A percentile compares a stretch with the other conserved stretches of the same genome.
These are phyloP conservation scores for Euplexia lucipara DNA, from an alignment of 2,888 invertebrate species.

Conservation along the genomic window DNA sequence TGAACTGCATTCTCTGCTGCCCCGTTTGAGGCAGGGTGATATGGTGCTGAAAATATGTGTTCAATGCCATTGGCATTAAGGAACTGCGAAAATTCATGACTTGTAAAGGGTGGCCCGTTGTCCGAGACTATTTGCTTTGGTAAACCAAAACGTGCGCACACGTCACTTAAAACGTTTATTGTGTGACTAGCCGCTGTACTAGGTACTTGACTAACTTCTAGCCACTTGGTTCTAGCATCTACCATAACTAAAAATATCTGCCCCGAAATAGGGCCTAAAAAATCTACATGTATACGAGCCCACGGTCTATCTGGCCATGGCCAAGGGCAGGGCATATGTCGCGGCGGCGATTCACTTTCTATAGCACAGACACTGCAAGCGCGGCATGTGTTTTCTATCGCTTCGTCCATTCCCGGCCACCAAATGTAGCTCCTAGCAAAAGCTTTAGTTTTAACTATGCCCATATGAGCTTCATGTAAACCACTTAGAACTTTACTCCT, in stretches of 20 bases:
- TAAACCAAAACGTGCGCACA: conserved; percentile 8
- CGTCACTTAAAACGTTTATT: conserved; percentile 1
- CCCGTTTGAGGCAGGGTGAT: too few relatives aligned
- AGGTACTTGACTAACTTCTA: too few relatives aligned
- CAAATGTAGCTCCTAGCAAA: too few relatives aligned
- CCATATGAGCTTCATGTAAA: conserved; percentile 47
- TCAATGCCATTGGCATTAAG: too few relatives aligned
- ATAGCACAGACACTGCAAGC: conserved; percentile 26
- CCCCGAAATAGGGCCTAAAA: conserved; percentile 42
- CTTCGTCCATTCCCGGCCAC: too few relatives aligned
- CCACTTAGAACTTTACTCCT: conserved; percentile 15
- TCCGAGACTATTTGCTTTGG: too few relatives aligned
- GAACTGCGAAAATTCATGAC: too few relatives aligned
- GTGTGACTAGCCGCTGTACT: conserved; percentile 5
- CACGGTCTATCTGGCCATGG: conserved; percentile 40
- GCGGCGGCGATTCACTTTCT: conserved; percentile 54
- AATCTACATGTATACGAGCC: conserved; percentile 46
- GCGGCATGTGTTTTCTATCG: conserved; percentile 41
- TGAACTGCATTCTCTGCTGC: background rate
- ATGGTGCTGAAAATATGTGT: too few relatives aligned
- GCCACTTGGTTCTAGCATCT: too few relatives aligned
- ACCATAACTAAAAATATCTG: conserved; percentile 51
- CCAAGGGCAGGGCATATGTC: conserved; percentile 9
- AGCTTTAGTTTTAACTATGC: conserved; percentile 45
- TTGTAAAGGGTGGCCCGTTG: too few relatives aligned